Evolutionary conservation across 2,888 invertebrate species (phyloP).

Genomic region (Luffia ferchaultella): DNA sequence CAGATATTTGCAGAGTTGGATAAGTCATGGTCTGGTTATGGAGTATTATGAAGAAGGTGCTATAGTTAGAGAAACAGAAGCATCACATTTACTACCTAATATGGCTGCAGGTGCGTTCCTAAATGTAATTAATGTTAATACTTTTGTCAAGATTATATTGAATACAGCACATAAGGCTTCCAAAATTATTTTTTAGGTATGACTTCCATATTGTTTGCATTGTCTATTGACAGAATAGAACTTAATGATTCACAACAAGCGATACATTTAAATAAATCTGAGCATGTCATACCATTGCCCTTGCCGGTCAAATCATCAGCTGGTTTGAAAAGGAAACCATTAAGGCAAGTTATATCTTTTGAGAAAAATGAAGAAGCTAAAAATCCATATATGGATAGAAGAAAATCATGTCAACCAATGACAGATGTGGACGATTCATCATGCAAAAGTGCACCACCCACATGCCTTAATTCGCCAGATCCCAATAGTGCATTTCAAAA

Average conservation of each 20-base stretch:
- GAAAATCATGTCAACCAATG: constrained; percentile 20
- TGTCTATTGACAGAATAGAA: constrained; percentile 88
- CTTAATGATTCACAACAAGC: constrained; percentile 70
- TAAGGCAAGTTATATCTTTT: constrained; percentile 59
- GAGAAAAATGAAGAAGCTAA: constrained; percentile 43
- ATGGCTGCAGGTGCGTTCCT: constrained; percentile 78
- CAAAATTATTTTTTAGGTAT: constrained; percentile 79
- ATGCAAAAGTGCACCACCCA: constrained; percentile 69
- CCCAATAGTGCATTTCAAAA: constrained; percentile 29
- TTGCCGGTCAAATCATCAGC: constrained; percentile 61
- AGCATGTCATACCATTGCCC: constrained; percentile 77
- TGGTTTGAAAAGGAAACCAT: constrained; percentile 46
- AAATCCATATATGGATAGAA: constrained; percentile 20
- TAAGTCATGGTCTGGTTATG: constrained; percentile 71
- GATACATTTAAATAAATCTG: constrained; percentile 52
- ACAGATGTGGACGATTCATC: constrained; percentile 26
- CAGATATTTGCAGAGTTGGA: constrained; percentile 78
- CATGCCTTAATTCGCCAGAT: constrained; percentile 69
- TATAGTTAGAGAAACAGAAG: constrained; percentile 82
- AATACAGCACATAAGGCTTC: too few species aligned
- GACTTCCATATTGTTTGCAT: constrained; percentile 90
- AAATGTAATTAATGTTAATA: neutral
- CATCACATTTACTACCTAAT: constrained; percentile 79
- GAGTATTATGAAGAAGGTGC: constrained; percentile 89
- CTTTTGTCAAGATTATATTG: neutral